Conservation (phyloP, 2,113 vertebrate genomes). For the Lonchura striata region DNA sequence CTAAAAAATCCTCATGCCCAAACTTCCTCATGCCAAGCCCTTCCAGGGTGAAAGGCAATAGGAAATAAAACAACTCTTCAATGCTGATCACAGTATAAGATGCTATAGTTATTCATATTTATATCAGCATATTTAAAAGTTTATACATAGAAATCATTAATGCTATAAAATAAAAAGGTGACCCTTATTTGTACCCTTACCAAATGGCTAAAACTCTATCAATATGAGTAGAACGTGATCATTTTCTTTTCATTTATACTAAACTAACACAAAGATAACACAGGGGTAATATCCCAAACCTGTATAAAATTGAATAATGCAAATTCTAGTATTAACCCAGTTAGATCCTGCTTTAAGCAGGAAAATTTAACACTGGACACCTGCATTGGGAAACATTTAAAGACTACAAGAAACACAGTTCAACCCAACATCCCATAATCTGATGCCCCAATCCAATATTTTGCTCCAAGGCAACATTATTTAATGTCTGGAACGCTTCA, state of each 20-base stretch:
- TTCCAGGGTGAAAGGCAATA: background rate
- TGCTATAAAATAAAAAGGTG: background rate
- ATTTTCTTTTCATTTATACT: background rate
- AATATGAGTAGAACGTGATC: background rate
- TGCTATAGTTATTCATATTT: background rate
- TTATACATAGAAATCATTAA: background rate
- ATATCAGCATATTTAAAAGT: background rate
- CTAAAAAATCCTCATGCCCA: fast-evolving
- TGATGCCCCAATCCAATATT: background rate
- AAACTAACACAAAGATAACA: background rate
- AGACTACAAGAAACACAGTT: background rate
- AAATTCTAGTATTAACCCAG: background rate
- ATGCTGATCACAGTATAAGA: too few relatives aligned
- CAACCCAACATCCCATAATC: background rate
- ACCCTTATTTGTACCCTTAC: background rate
- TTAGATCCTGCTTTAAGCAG: background rate
- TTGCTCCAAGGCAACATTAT: background rate
- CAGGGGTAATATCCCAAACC: background rate
- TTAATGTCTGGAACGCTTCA: background rate
- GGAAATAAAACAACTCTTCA: background rate
- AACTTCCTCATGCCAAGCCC: background rate
- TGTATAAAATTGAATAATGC: background rate
- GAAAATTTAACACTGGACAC: background rate
- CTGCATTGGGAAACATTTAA: background rate
- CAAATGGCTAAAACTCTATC: background rate